Percentiles rank a stretch among this genome's conserved stretches.
phyloP scores from a whole-genome alignment of 2,113 vertebrate species.

The Vicugna pacos region DNA sequence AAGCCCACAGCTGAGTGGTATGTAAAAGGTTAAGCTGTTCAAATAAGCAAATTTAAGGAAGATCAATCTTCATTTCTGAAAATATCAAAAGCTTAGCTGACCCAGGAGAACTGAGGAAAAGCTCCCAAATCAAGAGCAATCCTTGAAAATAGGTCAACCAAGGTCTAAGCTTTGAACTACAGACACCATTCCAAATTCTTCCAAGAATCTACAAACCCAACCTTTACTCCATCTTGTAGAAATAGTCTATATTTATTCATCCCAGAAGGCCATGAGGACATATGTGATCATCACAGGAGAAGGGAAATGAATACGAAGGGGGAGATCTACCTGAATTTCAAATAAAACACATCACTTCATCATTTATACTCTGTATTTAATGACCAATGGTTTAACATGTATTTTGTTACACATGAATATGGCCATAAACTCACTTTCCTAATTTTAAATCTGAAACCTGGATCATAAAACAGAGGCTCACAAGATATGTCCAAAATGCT shows the following conservation, averaged over 20 bases:
- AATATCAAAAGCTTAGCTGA: neutral
- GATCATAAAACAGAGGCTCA: neutral
- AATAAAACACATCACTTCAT: neutral
- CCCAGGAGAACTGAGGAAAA: neutral
- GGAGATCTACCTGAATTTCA: neutral
- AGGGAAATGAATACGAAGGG: neutral
- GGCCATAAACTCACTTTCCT: neutral
- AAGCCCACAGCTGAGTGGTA: neutral
- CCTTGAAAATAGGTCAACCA: neutral
- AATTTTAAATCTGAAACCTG: slow-evolving; percentile 4
- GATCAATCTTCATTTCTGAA: neutral
- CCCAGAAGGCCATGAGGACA: neutral
- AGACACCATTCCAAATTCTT: neutral
- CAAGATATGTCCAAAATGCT: neutral
- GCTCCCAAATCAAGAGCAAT: slow-evolving; percentile 35
- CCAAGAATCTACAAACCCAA: neutral
- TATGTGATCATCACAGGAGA: neutral
- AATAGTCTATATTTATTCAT: neutral
- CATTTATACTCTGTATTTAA: neutral
- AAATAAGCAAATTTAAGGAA: neutral
- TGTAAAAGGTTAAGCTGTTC: neutral
- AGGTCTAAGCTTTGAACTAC: neutral
- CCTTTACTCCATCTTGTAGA: neutral
- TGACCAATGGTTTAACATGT: neutral
- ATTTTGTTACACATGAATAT: neutral